A percentile compares a stretch with the other conserved stretches of the same genome.
Evolutionary conservation across 2,113 vertebrate genomes (phyloP).

Genomic region (Casuarius casuarius): DNA sequence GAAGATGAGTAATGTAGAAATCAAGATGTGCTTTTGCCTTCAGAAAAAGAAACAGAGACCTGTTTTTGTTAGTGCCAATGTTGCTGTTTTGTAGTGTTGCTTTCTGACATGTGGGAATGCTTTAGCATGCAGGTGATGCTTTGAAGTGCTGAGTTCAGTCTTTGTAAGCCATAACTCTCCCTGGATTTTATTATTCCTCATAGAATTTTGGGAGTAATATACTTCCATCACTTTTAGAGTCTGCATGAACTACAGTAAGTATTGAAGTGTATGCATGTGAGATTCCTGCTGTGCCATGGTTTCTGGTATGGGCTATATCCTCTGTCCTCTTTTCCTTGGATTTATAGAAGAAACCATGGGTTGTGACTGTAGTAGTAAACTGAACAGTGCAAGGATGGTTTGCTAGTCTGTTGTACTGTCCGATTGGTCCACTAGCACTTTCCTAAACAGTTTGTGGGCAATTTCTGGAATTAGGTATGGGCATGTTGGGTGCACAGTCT

Average conservation of each 20-base stretch:
- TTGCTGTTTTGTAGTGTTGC: not conserved
- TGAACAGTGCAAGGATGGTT: not conserved
- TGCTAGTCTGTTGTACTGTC: not conserved
- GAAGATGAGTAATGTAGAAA: not conserved
- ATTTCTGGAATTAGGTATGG: not conserved
- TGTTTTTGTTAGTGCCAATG: not conserved
- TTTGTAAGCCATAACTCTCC: not conserved
- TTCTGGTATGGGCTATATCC: not conserved
- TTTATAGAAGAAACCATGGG: not conserved
- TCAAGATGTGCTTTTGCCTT: not conserved
- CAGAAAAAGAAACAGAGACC: not conserved
- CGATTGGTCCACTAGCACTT: not conserved
- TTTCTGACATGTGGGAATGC: not conserved
- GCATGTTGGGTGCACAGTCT: accelerated
- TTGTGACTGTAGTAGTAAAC: not conserved
- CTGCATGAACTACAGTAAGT: accelerated
- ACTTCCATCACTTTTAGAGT: not conserved
- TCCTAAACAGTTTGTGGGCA: not conserved
- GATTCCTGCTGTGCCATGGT: not conserved
- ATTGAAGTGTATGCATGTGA: not conserved
- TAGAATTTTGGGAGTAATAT: not conserved
- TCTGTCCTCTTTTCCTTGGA: not conserved
- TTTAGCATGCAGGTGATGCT: not conserved
- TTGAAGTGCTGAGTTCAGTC: not conserved
- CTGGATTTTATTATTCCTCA: not conserved